phyloP scores from a whole-genome alignment of 2,797 vertebrate species.

The Enteromius argenteus region DNA sequence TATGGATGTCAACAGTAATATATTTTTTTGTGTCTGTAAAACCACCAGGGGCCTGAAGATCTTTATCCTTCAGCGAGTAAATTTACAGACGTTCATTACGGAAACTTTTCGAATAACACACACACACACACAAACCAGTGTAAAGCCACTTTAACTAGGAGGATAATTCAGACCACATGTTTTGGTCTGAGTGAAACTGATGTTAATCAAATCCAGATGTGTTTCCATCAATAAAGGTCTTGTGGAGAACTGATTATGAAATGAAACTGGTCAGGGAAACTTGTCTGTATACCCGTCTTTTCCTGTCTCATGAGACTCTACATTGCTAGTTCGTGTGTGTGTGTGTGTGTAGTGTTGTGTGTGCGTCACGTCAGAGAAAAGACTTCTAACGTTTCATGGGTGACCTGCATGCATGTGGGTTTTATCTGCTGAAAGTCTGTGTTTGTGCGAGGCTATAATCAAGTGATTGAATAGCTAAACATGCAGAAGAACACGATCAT shows the following conservation, averaged over 20 bases:
- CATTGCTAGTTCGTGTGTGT: background rate
- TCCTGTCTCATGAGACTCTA: background rate
- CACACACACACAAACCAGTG: slow-evolving; percentile 7
- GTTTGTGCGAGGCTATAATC: background rate
- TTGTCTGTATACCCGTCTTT: background rate
- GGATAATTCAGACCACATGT: slow-evolving; percentile 49
- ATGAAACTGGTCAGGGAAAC: slow-evolving; percentile 19
- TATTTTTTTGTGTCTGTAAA: slow-evolving; percentile 7
- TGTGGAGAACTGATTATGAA: slow-evolving; percentile 42
- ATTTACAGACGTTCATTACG: slow-evolving; percentile 38
- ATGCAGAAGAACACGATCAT: background rate
- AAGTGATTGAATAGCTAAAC: slow-evolving; percentile 10
- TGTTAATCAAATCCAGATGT: slow-evolving; percentile 55
- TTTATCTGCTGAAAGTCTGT: slow-evolving; percentile 20
- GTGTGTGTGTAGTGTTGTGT: background rate
- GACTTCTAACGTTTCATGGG: background rate
- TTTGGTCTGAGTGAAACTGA: slow-evolving; percentile 48
- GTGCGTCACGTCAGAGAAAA: background rate
- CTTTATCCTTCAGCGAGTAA: slow-evolving; percentile 12
- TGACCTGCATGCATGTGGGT: slow-evolving; percentile 14
- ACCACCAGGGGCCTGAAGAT: slow-evolving; percentile 6
- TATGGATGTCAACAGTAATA: slow-evolving; percentile 4
- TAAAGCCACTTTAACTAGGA: slow-evolving; percentile 49
- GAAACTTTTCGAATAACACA: slow-evolving; percentile 24
- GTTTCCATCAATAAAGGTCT: slow-evolving; percentile 25